Base-by-base conservation (phyloP, 2,797 vertebrate species). In the Spheniscus humboldti region DNA sequence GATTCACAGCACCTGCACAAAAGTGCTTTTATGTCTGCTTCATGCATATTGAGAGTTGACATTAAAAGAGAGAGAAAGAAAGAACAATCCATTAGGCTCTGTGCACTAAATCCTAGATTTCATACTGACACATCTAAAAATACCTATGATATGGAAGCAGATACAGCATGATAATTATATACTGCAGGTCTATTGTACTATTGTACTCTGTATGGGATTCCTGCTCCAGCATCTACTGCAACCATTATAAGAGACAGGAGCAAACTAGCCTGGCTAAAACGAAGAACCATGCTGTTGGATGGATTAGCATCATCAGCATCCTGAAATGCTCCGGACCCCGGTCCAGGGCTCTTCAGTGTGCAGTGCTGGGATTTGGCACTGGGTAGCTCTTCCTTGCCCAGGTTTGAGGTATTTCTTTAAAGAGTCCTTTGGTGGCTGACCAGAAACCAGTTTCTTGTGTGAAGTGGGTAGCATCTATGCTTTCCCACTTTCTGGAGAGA, bases 91-190 rank as follows among this genome's bases (percentile, higher is more conserved):
- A 97, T 97, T 97, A 97, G 91, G 79, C 91, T 83, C 89, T 68
- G 76, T 93, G 90, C 92, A 97, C 94, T 96, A 96, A 97, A 97
- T 96, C 96, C 96, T 86, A 83, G 92, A 95, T 96, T 97, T 97
- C 96, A 92, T 95, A 94, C 94, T 96, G 93, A 95, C 95, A 95
- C 64, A 50, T 90, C 96, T 97, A 95, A 97, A 97, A 97, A 97
- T 97, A 97, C 72, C 86, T 94, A 39, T 92, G 92, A 95, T 96
- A 88, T 95, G 94, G 94, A 96, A 97, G 96, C 95, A 95, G 95
- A 96, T 96, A 89, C 89, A 88, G 95, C 85, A 88, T 79, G 93
- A 91, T 94, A 96, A 96, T 97, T 95, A 93, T 86, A 91, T 12
- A 68, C 90, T 79, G 85, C 90, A 69, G 77, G 52, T 81, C 72